phyloP scores from a whole-genome alignment of 1,140 invertebrate genomes.

The Nasonia longicornis region DNA sequence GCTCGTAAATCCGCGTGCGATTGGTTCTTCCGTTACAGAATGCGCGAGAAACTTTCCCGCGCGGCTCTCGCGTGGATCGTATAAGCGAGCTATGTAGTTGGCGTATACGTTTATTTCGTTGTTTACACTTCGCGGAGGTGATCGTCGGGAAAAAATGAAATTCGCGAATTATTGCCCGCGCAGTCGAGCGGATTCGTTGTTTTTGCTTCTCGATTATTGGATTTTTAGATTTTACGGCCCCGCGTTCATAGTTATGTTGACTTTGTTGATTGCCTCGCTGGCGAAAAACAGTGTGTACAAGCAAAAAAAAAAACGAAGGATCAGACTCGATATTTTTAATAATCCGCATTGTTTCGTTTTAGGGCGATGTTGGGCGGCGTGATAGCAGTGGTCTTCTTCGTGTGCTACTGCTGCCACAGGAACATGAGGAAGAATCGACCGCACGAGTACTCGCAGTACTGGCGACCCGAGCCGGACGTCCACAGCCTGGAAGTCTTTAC shows the following conservation, averaged over 20 bases:
- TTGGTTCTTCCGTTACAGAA: background rate
- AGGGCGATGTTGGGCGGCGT: constrained; percentile 76
- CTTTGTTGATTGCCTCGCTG: too few relatives aligned
- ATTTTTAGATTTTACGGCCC: background rate
- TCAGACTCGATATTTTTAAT: background rate
- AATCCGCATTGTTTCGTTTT: constrained; percentile 28
- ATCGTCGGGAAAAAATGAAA: background rate
- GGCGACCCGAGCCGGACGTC: constrained; percentile 71
- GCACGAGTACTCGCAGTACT: constrained; percentile 71
- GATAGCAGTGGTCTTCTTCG: constrained; percentile 72
- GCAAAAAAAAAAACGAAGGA: background rate
- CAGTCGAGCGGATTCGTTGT: background rate
- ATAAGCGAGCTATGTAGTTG: background rate
- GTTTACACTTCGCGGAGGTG: background rate
- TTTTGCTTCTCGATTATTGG: background rate
- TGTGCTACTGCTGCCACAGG: constrained; percentile 77
- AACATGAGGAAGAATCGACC: constrained; percentile 73
- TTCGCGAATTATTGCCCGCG: background rate
- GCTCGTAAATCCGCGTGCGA: background rate
- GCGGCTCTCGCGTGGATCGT: background rate
- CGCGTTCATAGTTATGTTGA: too few relatives aligned
- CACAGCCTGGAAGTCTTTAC: constrained; percentile 75
- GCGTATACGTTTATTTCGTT: background rate
- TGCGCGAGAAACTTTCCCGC: background rate
- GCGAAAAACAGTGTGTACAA: background rate